Base-by-base conservation (phyloP, 1,140 invertebrate species). In the Diachasmimorpha longicaudata region DNA sequence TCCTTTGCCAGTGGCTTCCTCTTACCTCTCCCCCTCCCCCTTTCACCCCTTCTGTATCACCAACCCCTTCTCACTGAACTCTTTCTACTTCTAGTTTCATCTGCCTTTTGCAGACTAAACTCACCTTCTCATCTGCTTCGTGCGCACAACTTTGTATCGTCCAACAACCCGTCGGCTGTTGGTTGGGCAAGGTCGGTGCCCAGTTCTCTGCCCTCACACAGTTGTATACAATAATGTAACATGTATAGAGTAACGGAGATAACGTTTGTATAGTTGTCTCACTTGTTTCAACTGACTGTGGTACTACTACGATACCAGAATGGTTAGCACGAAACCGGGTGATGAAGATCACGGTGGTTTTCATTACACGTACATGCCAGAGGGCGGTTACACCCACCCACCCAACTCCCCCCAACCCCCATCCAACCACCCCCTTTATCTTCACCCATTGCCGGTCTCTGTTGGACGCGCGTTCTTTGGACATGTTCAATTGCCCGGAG, bases 321-420 rank as follows among this genome's bases (percentile, higher is more conserved):
- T 63, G 23, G 58, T 19, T 63, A 14, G 19, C 58, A 63, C 19
- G 58, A 13, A 63, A 19, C n/a, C 21, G 58, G 58, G 23, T 63
- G 58, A 63, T 63, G 58, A 63, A 63, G 58, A 63, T 63, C 58
- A 63, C 23, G 21, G 58, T 25, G 58, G 58, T 63, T 63, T 63
- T 63, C 58, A 63, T 63, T 63, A 63, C 58, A 63, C 19, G 58
- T 63, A 63, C 58, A 63, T 63, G 58, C 58, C 58, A 63, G 58
- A 63, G 58, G 58, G 58, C 58, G 58, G 58, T 63, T 31, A n/a
- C n/a, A n/a, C n/a, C n/a, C n/a, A n/a, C n/a, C n/a, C n/a, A n/a
- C n/a, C n/a, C n/a, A n/a, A n/a, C n/a, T n/a, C n/a, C n/a, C n/a
- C n/a, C n/a, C n/a, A n/a, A n/a, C n/a, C n/a, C n/a, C n/a, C n/a